Conservation (phyloP, 2,888 invertebrate genomes). For the Himalopsyche kuldschensis region DNA sequence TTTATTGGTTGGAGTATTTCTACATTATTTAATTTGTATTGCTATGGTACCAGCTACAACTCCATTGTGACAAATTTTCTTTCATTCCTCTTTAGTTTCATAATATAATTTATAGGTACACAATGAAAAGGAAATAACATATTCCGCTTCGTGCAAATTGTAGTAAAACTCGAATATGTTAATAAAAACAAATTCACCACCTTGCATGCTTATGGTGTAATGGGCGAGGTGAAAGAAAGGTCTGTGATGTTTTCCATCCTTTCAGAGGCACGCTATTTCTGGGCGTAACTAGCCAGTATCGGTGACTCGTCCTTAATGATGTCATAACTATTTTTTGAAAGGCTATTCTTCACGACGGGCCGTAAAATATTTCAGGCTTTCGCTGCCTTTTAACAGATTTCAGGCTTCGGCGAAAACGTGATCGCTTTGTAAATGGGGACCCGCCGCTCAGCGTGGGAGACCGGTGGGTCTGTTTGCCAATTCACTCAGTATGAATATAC, state of each 20-base stretch:
- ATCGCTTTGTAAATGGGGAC: background rate
- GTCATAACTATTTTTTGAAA: constrained; percentile 1
- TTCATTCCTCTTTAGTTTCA: too few species aligned
- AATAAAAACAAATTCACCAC: too few species aligned
- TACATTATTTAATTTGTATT: too few species aligned
- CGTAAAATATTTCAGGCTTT: background rate
- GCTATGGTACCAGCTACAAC: too few species aligned
- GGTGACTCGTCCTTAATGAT: background rate
- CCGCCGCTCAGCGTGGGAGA: background rate
- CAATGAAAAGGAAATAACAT: too few species aligned
- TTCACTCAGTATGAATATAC: background rate
- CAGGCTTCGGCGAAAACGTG: background rate
- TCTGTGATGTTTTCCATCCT: background rate
- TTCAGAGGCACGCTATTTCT: background rate
- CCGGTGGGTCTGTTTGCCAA: background rate
- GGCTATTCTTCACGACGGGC: background rate
- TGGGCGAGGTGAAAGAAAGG: background rate
- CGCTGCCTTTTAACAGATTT: background rate
- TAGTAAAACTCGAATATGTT: too few species aligned
- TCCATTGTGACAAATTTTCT: too few species aligned
- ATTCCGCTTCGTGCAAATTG: too few species aligned
- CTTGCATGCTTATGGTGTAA: background rate
- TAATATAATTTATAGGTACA: too few species aligned
- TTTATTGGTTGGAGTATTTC: too few species aligned
- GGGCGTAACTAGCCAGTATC: background rate